These are phyloP conservation scores for Sus cebifrons DNA, from an alignment of 2,797 vertebrate genomes.

Conservation along the genomic window DNA sequence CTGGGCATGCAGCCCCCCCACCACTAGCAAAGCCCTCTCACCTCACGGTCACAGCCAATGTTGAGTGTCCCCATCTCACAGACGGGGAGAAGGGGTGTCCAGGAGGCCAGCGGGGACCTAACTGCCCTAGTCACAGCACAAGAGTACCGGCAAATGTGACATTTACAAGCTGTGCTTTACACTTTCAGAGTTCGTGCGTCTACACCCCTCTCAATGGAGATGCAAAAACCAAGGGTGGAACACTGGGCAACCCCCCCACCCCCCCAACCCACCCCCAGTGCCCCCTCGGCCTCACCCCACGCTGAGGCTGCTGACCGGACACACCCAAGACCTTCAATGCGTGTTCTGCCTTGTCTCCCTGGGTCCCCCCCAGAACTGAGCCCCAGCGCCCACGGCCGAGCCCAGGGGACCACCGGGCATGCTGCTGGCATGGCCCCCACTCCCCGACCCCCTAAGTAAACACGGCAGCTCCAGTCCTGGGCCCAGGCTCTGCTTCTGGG, in stretches of 20 bases:
- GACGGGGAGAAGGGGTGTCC: rapidly evolving
- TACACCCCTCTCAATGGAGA: rapidly evolving
- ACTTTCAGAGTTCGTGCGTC: rapidly evolving
- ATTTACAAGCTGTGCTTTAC: rapidly evolving
- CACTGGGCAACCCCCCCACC: rapidly evolving
- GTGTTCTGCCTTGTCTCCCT: rapidly evolving
- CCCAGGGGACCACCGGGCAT: rapidly evolving
- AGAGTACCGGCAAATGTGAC: rapidly evolving
- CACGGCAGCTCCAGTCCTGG: rapidly evolving
- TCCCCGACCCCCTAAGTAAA: background rate
- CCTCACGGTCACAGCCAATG: background rate
- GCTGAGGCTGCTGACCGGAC: background rate
- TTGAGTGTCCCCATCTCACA: background rate
- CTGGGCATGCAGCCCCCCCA: rapidly evolving
- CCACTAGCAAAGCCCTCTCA: background rate
- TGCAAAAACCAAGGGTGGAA: rapidly evolving
- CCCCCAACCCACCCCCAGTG: no score
- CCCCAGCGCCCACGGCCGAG: background rate
- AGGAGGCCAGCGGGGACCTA: rapidly evolving
- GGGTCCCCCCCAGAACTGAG: rapidly evolving
- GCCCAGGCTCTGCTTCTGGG: background rate
- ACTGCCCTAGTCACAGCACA: rapidly evolving
- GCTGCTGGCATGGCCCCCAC: rapidly evolving
- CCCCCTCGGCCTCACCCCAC: background rate
- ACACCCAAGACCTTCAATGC: rapidly evolving